Evolutionary conservation across 2,797 vertebrate genomes (phyloP), one percentile per base, ranked within the genome.

Genomic region (Emydoidea blandingii): DNA sequence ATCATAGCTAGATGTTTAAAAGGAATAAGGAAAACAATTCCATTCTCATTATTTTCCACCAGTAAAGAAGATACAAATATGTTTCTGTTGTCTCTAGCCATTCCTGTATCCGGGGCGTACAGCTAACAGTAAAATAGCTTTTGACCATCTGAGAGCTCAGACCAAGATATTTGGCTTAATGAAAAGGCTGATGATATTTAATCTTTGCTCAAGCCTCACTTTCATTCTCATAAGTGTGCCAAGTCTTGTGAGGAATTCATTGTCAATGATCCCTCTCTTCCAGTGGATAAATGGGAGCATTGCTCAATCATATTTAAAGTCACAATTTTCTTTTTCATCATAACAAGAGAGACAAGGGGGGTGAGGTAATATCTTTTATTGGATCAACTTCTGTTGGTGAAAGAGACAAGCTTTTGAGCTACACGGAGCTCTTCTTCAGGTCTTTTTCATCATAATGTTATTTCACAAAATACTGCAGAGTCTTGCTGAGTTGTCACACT

Each of bases 181-280:
- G 34, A n/a, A 65, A 65, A n/a, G 8, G 62, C 62, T n/a, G 8
- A n/a, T 16, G 16, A 19, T 65, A n/a, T 62, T 62, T 18, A 34
- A 34, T 34, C 59, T 62, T 65, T n/a, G 34, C 62, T 65, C 62
- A 65, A n/a, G 34, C 34, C 34, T 65, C 62, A n/a, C 12, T 65
- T n/a, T 19, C 62, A 65, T n/a, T n/a, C 16, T 65, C 8, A 65
- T 18, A 79, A 47, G 89, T 91, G 68, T 57, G 27, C 3, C 8
- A 3, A 0, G 0, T 27, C 41, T 29, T 82, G 11, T 27, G 15
- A 29, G 16, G 62, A 18, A 65, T 65, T 18, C 62, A n/a, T 4
- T 89, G 44, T 37, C 34, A 85, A 54, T 1, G 23, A 31, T 79
- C 91, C 11, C 8, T 59, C 83, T 85, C 18, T 87, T 93, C 44